These are phyloP conservation scores for Orchesella cincta DNA, from an alignment of 1,140 invertebrate genomes.

Conservation along the genomic window DNA sequence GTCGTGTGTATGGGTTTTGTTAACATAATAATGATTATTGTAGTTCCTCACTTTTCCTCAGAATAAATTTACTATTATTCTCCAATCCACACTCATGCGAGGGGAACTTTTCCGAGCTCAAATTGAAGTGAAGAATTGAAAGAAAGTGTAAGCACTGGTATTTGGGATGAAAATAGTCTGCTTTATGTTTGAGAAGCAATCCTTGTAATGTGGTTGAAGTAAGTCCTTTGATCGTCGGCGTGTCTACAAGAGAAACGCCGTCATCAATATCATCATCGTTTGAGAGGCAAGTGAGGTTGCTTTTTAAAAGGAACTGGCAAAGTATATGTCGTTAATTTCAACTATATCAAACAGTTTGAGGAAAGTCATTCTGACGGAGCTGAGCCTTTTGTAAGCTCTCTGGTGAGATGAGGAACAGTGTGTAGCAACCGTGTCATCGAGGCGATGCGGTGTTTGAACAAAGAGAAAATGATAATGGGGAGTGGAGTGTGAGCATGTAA, in stretches of 20 bases:
- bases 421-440: background rate
- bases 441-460: background rate
- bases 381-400: background rate
- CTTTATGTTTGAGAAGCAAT: background rate
- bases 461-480: background rate
- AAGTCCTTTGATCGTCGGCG: slow-evolving; percentile 4
- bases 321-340: slow-evolving; percentile 6
- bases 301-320: background rate
- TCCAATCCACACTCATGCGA: no score
- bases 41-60: no score
- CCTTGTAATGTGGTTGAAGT: slow-evolving; percentile 10
- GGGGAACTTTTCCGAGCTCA: no score
- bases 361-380: no score
- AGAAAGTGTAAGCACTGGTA: no score
- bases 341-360: background rate
- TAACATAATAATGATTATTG: no score
- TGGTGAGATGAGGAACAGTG: background rate
- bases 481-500: no score
- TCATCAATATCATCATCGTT: background rate
- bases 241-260: background rate
- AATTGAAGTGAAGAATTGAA: no score
- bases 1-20: no score
- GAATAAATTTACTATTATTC: no score
- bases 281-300: background rate
- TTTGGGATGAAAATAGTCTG: no score